A percentile compares a stretch with the other conserved stretches of the same genome.
phyloP scores from a whole-genome alignment of 2,888 invertebrate genomes.

The Drosophila vallismaia region DNA sequence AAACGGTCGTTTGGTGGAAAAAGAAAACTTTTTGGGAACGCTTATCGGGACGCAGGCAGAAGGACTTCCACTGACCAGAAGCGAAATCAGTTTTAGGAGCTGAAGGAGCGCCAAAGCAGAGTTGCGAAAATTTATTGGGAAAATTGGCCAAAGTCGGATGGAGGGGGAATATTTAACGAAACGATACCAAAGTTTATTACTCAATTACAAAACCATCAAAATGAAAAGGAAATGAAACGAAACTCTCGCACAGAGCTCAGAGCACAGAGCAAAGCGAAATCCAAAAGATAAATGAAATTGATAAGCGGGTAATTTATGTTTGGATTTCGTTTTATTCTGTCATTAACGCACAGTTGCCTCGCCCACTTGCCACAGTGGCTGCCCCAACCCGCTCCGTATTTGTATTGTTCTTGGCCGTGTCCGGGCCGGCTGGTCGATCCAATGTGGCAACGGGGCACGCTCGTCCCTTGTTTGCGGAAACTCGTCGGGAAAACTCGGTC shows the following conservation, averaged over 20 bases:
- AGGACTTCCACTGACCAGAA: not conserved
- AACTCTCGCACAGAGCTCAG: conserved; percentile 19
- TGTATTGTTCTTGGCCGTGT: conserved; percentile 24
- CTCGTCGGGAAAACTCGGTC: conserved; percentile 34
- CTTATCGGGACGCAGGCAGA: conserved; percentile 20
- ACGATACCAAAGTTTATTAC: conserved; percentile 78
- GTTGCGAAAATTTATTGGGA: conserved; percentile 47
- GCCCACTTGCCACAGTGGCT: conserved; percentile 28
- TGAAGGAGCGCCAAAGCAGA: conserved; percentile 15
- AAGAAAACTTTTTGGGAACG: conserved; percentile 23
- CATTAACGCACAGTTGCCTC: conserved; percentile 74
- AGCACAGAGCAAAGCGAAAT: conserved; percentile 56
- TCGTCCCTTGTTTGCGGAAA: conserved; percentile 19
- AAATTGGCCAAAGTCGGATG: conserved; percentile 37
- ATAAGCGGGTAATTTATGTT: conserved; percentile 80
- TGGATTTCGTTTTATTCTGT: conserved; percentile 80
- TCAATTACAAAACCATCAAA: conserved; percentile 81
- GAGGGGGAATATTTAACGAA: conserved; percentile 33
- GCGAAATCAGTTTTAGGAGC: conserved; percentile 1
- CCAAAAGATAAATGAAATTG: conserved; percentile 80
- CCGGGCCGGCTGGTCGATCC: conserved; percentile 11
- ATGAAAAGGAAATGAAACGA: conserved; percentile 54
- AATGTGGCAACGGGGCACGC: conserved; percentile 22
- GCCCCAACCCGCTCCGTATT: conserved; percentile 1
- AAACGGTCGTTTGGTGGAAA: conserved; percentile 47